Percentiles rank a stretch among this genome's conserved stretches.
Evolutionary conservation across 2,888 invertebrate species (phyloP).

Genomic region (Linnaemya vulpina): DNA sequence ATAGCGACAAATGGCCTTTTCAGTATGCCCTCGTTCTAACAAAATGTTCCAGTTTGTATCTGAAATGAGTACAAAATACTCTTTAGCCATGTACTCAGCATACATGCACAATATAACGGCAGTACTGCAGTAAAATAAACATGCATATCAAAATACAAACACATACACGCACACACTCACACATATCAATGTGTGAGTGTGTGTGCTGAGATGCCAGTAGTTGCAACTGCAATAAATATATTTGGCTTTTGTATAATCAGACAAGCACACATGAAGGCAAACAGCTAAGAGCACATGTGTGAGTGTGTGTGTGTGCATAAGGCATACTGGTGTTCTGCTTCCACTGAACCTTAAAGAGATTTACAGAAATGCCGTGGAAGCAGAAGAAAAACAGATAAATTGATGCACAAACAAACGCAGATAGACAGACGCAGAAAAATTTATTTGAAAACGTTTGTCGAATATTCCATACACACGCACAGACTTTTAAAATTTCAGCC

Average conservation of each 20-base stretch:
- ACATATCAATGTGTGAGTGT: neutral
- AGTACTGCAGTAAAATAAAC: conserved; percentile 44
- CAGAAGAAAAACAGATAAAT: conserved; percentile 28
- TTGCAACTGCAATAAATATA: conserved; percentile 28
- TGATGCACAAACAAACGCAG: neutral
- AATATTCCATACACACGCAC: conserved; percentile 12
- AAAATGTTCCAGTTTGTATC: conserved; percentile 1
- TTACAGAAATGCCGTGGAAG: conserved; percentile 20
- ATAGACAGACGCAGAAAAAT: conserved; percentile 7
- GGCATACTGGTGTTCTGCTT: conserved; percentile 16
- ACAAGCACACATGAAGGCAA: neutral
- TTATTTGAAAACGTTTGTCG: conserved; percentile 46
- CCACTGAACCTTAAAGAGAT: conserved; percentile 40
- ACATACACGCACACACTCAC: conserved; percentile 4
- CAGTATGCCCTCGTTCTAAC: neutral
- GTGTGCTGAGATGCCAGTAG: conserved; percentile 33
- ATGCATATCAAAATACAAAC: conserved; percentile 17
- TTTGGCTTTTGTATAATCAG: conserved; percentile 19
- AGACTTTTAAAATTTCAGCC: neutral
- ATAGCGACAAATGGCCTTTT: neutral
- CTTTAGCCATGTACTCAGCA: conserved; percentile 19
- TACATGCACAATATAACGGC: conserved; percentile 46
- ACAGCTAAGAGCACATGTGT: no score
- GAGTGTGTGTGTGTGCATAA: no score
- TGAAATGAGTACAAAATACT: conserved; percentile 32